Conservation (phyloP, 2,888 invertebrate species). For the Aplocera efformata region DNA sequence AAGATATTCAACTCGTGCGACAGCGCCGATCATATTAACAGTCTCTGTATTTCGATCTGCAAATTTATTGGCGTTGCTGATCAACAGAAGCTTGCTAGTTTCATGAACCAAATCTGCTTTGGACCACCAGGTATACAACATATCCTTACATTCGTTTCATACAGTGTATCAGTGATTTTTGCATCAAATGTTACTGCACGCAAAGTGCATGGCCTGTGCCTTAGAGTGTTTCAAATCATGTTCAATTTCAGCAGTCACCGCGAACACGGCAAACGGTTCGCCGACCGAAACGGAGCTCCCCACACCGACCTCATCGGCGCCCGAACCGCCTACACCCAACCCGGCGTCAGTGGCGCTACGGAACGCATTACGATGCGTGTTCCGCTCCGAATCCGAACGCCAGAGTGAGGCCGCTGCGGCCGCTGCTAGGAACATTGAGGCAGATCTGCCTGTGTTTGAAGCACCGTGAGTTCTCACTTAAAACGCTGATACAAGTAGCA, state of each 20-base stretch:
- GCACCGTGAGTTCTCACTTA: constrained; percentile 51
- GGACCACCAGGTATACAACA: constrained; percentile 48
- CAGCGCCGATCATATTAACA: constrained; percentile 48
- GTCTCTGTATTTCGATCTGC: constrained; percentile 66
- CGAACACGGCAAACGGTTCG: constrained; percentile 50
- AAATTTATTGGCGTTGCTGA: constrained; percentile 70
- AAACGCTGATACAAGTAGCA: no score
- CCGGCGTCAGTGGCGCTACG: constrained; percentile 61
- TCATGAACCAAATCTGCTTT: constrained; percentile 61
- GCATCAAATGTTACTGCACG: no score
- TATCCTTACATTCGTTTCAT: no score
- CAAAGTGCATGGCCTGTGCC: no score
- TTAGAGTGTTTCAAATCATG: background rate
- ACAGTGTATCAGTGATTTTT: no score
- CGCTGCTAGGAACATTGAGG: constrained; percentile 47
- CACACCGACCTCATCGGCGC: constrained; percentile 67
- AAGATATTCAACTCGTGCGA: constrained; percentile 72
- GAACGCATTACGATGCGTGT: constrained; percentile 67
- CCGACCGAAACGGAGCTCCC: constrained; percentile 67
- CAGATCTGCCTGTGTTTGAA: constrained; percentile 61
- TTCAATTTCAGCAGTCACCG: constrained; percentile 26
- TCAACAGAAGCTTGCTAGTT: constrained; percentile 53
- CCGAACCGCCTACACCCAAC: constrained; percentile 45
- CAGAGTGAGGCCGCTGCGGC: constrained; percentile 40
- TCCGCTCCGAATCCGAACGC: constrained; percentile 50